Base-by-base conservation (phyloP, 2,888 invertebrate species). In the Leptarthrus brevirostris region DNA sequence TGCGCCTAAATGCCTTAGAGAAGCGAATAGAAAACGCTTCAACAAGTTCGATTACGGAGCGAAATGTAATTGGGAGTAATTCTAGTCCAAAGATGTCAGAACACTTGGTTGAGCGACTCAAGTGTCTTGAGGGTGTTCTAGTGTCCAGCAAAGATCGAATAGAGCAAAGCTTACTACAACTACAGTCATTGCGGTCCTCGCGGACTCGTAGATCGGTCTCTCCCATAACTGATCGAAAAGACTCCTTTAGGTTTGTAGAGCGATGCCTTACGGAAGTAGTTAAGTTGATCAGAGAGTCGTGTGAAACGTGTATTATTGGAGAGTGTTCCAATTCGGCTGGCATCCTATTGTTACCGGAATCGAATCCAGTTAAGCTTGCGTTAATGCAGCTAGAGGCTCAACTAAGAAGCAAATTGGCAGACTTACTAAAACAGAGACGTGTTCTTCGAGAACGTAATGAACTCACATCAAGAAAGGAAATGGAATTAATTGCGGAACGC, bases 401-500 rank as follows among this genome's bases (percentile, higher is more conserved):
- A 78, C 85, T 93, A 77, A 87, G 90, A 74, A 87, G 87, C 12
- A 93, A 93, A 83, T 86, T 93, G 73, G 86, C 87, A 58, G 91
- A 91, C 79, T 87, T 94, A 79, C 87, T 91, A 36, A 89, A 89
- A 79, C 90, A 89, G 80, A 89, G 92, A 80, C 88, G 90, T 74
- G 86, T 87, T 69, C 85, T 93, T 22, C 87, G 89, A 77, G 90
- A 91, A 80, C 88, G 89, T 10, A 91, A 91, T 73, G 89, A 91
- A 79, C 86, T 93, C 77, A 90, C 92, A 71, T 89, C 89, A 74
- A 87, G 89, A 56, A 90, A 90, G 77, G 90, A 90, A 80, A 84
- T 92, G 77, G 90, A 92, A 80, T 86, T 93, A 72, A 85, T 93
- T 72, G 93, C 93, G 1, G 93, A 94, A 83, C 91, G 93, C 80